Evolutionary conservation across 2,797 vertebrate species (phyloP).

Genomic region (Argyrosomus regius): DNA sequence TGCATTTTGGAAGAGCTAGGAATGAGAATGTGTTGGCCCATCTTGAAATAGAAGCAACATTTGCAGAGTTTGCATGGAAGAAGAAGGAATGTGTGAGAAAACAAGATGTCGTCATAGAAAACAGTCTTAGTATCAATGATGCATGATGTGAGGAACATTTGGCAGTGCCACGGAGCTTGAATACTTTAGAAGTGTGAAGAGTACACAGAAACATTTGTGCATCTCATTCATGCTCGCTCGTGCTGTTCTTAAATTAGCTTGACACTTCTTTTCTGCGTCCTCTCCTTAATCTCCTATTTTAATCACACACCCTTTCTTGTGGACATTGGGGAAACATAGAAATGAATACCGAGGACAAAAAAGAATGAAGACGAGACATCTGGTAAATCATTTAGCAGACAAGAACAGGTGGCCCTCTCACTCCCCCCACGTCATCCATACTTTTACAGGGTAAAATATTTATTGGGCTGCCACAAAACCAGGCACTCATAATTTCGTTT

Average conservation of each 20-base stretch:
- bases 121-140: constrained; percentile 20
- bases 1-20: no score
- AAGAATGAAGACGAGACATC: constrained; percentile 56
- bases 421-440: constrained; percentile 61
- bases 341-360: constrained; percentile 52
- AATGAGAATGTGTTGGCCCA: no score
- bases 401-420: constrained; percentile 73
- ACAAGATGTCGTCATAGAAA: constrained; percentile 13
- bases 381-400: constrained; percentile 67
- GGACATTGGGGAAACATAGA: constrained; percentile 30
- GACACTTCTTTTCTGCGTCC: constrained; percentile 16
- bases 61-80: not conserved
- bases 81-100: constrained; percentile 3
- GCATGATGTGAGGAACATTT: constrained; percentile 10
- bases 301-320: not conserved
- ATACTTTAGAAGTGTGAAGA: constrained; percentile 7
- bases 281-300: constrained; percentile 37
- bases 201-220: not conserved
- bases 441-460: constrained; percentile 75
- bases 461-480: constrained; percentile 73
- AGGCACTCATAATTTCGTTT: constrained; percentile 73
- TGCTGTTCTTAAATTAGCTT: constrained; percentile 42
- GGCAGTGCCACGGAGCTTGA: not conserved
- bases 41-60: not conserved
- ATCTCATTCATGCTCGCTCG: constrained; percentile 29